Conservation (phyloP, 2,113 vertebrate species). For the Microtus pennsylvanicus region DNA sequence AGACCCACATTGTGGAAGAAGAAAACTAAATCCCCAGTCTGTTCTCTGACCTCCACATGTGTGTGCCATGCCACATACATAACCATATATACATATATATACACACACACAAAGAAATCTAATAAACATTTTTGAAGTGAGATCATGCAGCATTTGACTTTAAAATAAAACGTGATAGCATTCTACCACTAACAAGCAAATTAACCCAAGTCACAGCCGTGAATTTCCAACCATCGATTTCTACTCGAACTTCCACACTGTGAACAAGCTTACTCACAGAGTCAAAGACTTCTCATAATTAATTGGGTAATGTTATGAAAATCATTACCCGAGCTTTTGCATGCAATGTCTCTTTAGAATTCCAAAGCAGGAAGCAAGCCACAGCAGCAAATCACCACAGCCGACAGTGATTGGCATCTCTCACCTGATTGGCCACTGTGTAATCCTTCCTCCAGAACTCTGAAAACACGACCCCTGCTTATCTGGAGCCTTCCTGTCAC, state of each 20-base stretch:
- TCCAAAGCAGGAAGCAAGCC: background rate
- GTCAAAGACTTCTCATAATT: background rate
- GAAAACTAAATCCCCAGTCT: background rate
- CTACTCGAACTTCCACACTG: background rate
- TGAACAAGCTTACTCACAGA: constrained; percentile 23
- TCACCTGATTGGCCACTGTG: background rate
- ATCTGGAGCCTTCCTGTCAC: constrained; percentile 30
- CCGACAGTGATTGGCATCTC: background rate
- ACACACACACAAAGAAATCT: too few species aligned
- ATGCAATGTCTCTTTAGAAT: constrained; percentile 46
- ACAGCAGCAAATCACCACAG: background rate
- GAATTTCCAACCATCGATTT: background rate
- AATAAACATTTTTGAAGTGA: too few species aligned
- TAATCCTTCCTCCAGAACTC: constrained; percentile 31
- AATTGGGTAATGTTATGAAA: constrained; percentile 24
- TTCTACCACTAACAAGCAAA: constrained; percentile 34
- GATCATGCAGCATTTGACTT: background rate
- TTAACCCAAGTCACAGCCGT: background rate
- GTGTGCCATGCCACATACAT: background rate
- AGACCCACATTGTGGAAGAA: too few species aligned
- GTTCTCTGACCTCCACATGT: background rate
- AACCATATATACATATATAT: background rate
- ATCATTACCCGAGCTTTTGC: constrained; percentile 14
- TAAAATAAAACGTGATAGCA: background rate
- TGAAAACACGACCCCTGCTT: constrained; percentile 37